A percentile compares a stretch with the other conserved stretches of the same genome.
Evolutionary conservation across 2,888 invertebrate species (phyloP).

Genomic region (Erannis defoliaria): DNA sequence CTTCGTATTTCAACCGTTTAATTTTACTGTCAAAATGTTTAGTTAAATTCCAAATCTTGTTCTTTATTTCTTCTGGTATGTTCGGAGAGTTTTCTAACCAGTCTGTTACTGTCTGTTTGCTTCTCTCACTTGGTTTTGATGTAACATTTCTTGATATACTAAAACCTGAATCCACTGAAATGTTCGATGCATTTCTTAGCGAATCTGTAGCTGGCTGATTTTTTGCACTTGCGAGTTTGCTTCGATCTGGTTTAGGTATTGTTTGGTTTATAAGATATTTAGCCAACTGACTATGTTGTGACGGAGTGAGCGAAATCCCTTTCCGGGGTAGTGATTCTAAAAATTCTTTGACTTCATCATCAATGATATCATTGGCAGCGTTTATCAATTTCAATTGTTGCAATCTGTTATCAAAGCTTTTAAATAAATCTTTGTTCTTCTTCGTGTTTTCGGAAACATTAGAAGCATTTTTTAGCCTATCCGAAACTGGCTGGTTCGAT

Average conservation of each 20-base stretch:
- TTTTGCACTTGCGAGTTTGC: neutral
- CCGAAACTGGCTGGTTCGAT: neutral
- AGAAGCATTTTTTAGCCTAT: neutral
- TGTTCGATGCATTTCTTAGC: neutral
- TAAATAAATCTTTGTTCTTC: neutral
- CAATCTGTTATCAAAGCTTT: conserved; percentile 1
- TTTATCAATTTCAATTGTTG: neutral
- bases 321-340: neutral
- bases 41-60: neutral
- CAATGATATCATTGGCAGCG: neutral
- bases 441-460: neutral
- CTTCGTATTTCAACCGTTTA: neutral
- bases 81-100: neutral
- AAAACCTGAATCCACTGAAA: neutral
- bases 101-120: neutral
- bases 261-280: neutral
- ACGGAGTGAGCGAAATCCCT: neutral
- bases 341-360: conserved; percentile 1
- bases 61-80: neutral
- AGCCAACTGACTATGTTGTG: neutral
- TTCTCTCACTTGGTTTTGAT: neutral
- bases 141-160: neutral
- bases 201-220: neutral
- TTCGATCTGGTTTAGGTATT: neutral
- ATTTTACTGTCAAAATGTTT: neutral